These are phyloP conservation scores for Panthera uncia DNA, from an alignment of 2,113 vertebrate genomes.

Conservation along the genomic window DNA sequence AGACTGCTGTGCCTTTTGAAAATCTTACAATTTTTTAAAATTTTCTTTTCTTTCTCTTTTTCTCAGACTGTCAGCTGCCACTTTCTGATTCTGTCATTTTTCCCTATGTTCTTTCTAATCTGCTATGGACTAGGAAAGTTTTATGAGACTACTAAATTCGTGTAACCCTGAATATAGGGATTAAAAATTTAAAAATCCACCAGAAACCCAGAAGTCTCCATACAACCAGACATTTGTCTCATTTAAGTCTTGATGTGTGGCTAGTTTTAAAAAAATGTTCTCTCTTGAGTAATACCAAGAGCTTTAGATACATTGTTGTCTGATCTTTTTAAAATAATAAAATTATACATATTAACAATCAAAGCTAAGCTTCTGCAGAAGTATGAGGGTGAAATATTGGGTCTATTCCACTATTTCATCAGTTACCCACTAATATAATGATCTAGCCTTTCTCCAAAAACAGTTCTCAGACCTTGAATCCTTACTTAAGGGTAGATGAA, in stretches of 20 bases:
- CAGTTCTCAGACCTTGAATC: neutral
- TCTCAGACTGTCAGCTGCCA: neutral
- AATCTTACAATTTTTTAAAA: neutral
- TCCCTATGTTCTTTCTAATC: neutral
- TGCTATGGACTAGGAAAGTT: neutral
- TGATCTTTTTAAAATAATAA: neutral
- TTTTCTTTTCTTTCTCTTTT: neutral
- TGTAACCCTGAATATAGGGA: neutral
- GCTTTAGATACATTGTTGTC: neutral
- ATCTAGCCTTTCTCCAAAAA: neutral
- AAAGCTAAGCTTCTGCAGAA: neutral
- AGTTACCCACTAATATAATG: neutral
- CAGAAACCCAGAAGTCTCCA: neutral
- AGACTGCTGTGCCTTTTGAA: neutral
- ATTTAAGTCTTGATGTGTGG: neutral
- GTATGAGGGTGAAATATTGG: neutral
- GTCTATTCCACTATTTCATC: neutral
- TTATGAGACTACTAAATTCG: neutral
- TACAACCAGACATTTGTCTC: neutral
- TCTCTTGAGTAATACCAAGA: neutral
- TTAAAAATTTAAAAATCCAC: neutral
- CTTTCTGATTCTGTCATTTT: neutral
- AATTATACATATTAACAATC: neutral
- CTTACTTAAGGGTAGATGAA: neutral
- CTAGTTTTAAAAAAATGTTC: neutral